phyloP scores from a whole-genome alignment of 2,888 invertebrate species.

The Phyllotreta cruciferae region DNA sequence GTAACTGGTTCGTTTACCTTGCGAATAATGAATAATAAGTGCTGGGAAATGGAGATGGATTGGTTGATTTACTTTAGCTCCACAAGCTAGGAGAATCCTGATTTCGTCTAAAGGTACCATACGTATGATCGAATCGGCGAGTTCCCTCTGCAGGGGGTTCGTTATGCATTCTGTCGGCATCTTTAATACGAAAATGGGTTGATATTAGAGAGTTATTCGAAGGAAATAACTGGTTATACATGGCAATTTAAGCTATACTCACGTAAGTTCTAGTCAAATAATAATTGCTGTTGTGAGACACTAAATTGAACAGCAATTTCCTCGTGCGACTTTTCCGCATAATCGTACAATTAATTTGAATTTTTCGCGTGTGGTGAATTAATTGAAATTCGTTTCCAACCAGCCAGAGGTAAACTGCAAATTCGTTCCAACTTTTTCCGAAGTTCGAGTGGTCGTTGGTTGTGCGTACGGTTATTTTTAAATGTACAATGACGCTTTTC shows the following conservation, averaged over 20 bases:
- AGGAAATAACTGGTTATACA: no score
- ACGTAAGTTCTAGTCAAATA: constrained; percentile 39
- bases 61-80: constrained; percentile 71
- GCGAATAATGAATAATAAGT: constrained; percentile 17
- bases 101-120: constrained; percentile 89
- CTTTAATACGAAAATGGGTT: constrained; percentile 41
- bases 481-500: constrained; percentile 19
- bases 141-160: constrained; percentile 81
- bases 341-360: background rate
- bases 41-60: background rate
- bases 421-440: constrained; percentile 8
- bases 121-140: constrained; percentile 89
- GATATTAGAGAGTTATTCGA: background rate
- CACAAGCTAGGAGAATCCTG: constrained; percentile 82
- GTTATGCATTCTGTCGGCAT: constrained; percentile 79
- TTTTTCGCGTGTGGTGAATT: background rate
- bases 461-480: constrained; percentile 22
- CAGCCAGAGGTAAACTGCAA: constrained; percentile 11
- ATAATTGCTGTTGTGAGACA: constrained; percentile 34
- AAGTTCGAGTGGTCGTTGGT: constrained; percentile 7
- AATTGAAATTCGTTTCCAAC: background rate
- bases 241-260: constrained; percentile 23
- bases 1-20: constrained; percentile 79
- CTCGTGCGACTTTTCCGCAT: constrained; percentile 16
- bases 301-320: constrained; percentile 35